Conservation (phyloP, 2,113 vertebrate species). For the Spilogale gracilis region DNA sequence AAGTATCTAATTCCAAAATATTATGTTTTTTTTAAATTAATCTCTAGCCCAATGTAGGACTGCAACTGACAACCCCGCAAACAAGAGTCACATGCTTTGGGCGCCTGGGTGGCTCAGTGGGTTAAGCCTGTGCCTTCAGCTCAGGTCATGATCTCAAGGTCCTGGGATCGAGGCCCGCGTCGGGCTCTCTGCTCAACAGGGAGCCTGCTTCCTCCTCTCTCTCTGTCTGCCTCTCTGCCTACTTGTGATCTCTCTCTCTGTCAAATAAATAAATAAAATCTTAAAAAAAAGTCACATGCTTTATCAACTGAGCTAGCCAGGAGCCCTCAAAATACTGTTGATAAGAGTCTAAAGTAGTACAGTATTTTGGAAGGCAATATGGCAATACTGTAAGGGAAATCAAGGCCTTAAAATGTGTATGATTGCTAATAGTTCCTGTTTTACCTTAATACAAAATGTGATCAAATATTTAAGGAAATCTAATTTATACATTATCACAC, state of each 20-base stretch:
- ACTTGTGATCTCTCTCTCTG: too few relatives aligned
- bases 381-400: not conserved
- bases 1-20: not conserved
- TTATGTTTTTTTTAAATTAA: not conserved
- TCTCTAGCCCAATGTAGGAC: not conserved
- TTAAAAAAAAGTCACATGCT: not conserved
- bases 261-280: too few relatives aligned
- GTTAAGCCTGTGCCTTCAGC: too few relatives aligned
- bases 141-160: too few relatives aligned
- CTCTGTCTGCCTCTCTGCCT: too few relatives aligned
- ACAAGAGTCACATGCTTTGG: not conserved
- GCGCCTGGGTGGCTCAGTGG: too few relatives aligned
- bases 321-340: not conserved
- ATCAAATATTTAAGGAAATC: not conserved
- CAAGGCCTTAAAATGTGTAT: not conserved
- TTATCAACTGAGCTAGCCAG: not conserved
- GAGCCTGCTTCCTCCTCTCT: too few relatives aligned
- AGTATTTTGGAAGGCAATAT: constrained; percentile 32
- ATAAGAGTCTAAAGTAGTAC: not conserved
- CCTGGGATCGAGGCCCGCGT: too few relatives aligned
- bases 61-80: not conserved
- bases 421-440: not conserved
- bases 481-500: not conserved
- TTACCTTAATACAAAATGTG: not conserved
- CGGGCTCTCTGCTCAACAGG: too few relatives aligned